phyloP scores from a whole-genome alignment of 2,113 vertebrate species.

The Reinhardtius hippoglossoides region DNA sequence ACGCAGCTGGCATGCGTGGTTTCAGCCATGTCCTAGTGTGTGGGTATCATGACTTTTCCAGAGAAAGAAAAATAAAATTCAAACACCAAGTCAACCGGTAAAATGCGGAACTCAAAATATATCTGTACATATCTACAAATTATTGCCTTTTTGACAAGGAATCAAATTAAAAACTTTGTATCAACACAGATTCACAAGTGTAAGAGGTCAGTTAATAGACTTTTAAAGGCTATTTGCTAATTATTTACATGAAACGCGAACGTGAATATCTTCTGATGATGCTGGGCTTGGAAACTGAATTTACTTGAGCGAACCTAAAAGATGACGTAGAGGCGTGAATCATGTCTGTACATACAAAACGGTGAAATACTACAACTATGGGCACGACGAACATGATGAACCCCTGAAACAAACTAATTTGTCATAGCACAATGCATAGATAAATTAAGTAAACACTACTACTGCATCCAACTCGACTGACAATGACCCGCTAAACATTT shows the following conservation, averaged over 20 bases:
- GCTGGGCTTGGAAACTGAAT: conserved; percentile 56
- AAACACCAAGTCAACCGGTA: conserved; percentile 68
- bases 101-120: conserved; percentile 73
- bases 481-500: conserved; percentile 83
- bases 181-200: conserved; percentile 84
- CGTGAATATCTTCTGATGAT: conserved; percentile 56
- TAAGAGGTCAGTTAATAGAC: conserved; percentile 88
- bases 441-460: conserved; percentile 90
- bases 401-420: conserved; percentile 86
- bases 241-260: conserved; percentile 78
- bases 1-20: conserved; percentile 90
- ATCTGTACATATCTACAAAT: conserved; percentile 97
- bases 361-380: conserved; percentile 44
- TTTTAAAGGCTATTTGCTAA: conserved; percentile 85
- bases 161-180: conserved; percentile 89
- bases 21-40: conserved; percentile 85
- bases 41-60: conserved; percentile 85
- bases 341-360: conserved; percentile 51
- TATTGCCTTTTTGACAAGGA: conserved; percentile 97
- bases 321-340: conserved; percentile 41
- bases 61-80: conserved; percentile 69
- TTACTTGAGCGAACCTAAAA: conserved; percentile 33
- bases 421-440: conserved; percentile 94
- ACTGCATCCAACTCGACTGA: conserved; percentile 88
- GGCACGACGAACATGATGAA: conserved; percentile 83